Evolutionary conservation across 2,113 vertebrate genomes (phyloP).

Genomic region (Oreochromis spilurus): DNA sequence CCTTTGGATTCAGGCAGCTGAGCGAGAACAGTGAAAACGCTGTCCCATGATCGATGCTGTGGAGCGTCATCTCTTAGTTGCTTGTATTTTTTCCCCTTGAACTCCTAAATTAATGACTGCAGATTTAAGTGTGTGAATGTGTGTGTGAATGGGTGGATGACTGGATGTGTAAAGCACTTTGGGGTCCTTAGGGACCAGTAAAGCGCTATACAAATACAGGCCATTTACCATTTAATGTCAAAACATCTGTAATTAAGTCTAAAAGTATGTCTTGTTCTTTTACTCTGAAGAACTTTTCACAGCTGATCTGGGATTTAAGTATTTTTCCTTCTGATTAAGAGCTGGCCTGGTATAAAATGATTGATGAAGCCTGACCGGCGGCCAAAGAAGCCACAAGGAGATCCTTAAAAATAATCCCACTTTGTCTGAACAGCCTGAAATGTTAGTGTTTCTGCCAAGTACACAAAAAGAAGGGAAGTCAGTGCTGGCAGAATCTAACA

Average conservation of each 20-base stretch:
- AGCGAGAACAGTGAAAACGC: background rate
- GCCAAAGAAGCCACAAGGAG: background rate
- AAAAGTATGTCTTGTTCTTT: too few species aligned
- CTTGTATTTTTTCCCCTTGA: background rate
- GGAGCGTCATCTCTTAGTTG: background rate
- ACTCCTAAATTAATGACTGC: background rate
- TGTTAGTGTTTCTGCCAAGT: background rate
- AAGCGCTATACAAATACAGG: too few species aligned
- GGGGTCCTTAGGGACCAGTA: too few species aligned
- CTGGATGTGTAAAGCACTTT: too few species aligned
- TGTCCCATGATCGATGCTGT: accelerated
- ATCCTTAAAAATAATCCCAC: background rate
- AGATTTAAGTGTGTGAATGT: background rate
- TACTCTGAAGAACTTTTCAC: too few species aligned
- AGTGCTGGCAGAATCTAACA: background rate
- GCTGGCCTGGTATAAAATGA: background rate
- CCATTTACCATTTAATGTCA: background rate
- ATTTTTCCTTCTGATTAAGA: background rate
- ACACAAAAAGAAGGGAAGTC: background rate
- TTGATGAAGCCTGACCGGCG: background rate
- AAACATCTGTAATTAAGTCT: background rate
- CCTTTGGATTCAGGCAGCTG: background rate
- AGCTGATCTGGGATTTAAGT: background rate
- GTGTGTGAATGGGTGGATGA: too few species aligned
- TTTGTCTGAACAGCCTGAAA: background rate